A percentile compares a stretch with the other conserved stretches of the same genome.
These are phyloP conservation scores for Noctilio leporinus DNA, from an alignment of 2,113 vertebrate species.

Conservation along the genomic window DNA sequence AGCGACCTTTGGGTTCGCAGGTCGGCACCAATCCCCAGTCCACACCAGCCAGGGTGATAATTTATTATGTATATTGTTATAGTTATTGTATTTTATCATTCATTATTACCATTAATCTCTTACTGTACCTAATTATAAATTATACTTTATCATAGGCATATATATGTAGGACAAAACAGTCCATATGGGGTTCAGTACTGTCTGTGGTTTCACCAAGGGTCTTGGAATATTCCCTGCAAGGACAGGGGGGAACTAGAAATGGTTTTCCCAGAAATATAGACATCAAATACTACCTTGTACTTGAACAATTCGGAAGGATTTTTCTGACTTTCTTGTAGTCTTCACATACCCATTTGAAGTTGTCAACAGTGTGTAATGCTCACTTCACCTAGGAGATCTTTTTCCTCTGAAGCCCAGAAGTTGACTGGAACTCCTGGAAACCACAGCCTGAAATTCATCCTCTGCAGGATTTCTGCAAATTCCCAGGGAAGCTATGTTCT, in stretches of 20 bases:
- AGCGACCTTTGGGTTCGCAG: too few species aligned
- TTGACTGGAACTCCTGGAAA: background rate
- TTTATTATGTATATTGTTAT: background rate
- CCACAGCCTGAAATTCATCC: background rate
- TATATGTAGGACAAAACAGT: background rate
- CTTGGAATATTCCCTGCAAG: background rate
- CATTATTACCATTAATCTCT: background rate
- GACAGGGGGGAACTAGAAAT: background rate
- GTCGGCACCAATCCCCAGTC: too few species aligned
- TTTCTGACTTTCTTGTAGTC: background rate
- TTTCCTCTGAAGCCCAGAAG: background rate
- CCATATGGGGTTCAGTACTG: background rate
- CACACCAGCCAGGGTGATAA: too few species aligned
- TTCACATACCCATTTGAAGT: background rate
- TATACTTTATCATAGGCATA: background rate
- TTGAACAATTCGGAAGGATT: background rate
- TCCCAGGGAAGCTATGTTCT: background rate
- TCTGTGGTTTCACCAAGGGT: too few species aligned
- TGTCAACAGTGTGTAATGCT: background rate
- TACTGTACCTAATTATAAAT: background rate
- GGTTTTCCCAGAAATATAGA: background rate
- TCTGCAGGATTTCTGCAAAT: background rate
- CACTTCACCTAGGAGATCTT: background rate
- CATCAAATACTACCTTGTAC: background rate
- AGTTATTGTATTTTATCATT: background rate